Base-by-base conservation (phyloP, 2,113 vertebrate genomes). In the Cacatua alba region DNA sequence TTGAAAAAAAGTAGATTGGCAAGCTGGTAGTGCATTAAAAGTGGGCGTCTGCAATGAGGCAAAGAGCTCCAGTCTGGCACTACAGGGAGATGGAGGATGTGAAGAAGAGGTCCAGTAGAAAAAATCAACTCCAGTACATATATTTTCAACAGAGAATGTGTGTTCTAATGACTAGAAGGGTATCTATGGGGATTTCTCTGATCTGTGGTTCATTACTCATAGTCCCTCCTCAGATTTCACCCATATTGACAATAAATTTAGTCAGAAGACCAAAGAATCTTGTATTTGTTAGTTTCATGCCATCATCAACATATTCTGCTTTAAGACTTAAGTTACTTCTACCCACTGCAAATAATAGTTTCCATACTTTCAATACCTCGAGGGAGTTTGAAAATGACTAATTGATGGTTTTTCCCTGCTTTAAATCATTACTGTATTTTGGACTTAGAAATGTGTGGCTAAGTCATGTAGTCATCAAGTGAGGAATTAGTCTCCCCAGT, bases 181-280 rank as follows among this genome's bases (percentile, higher is more conserved):
- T 94, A 94, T 94, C 96, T 94, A 35, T 62, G 43, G 96, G 95
- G 96, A 96, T 89, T 97, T 96, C 77, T 96, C 80, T 96, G 92
- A 96, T 96, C 83, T 96, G 91, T 80, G 92, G 67, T 92, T 97
- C 96, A 92, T 97, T 97, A 95, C 94, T 94, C 92, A 89, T 94
- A 91, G 72, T 97, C 91, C 91, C 91, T 92, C 23, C 84, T 96
- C 95, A 93, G 88, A 96, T 94, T 97, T 95, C 96, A 96, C 74
- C 84, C 91, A 89, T 94, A 95, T 95, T 94, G 90, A 92, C 94
- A 89, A 92, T 65, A 92, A 82, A 82, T 82, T 79, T 91, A 71
- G 75, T 69, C 83, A 46, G 52, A 79, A 96, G 63, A 60, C 68
- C 44, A 46, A 90, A 83, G 26, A 68, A 43, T 85, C 86, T 95